These are phyloP conservation scores for Tupiocoris notatus DNA, from an alignment of 2,888 invertebrate species.

Conservation along the genomic window DNA sequence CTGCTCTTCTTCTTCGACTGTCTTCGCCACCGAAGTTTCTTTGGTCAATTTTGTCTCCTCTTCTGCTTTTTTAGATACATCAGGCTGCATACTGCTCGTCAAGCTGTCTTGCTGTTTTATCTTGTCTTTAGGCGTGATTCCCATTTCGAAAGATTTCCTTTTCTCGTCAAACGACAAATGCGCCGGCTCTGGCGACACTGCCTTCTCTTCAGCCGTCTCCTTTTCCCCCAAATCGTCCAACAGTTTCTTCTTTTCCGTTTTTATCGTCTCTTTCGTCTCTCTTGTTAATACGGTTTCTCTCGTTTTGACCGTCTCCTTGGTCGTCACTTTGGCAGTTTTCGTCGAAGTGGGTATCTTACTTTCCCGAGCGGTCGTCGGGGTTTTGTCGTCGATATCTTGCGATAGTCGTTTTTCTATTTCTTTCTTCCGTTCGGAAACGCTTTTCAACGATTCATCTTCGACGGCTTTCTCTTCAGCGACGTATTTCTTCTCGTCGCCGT, in stretches of 20 bases:
- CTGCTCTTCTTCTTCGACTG: slow-evolving; percentile 43
- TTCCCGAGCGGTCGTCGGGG: neutral
- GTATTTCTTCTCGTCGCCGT: slow-evolving; percentile 71
- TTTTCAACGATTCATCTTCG: slow-evolving; percentile 63
- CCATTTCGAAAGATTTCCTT: slow-evolving; percentile 51
- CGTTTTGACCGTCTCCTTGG: slow-evolving; percentile 30
- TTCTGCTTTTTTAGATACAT: slow-evolving; percentile 42
- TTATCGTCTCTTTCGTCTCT: slow-evolving; percentile 20
- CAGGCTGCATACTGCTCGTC: slow-evolving; percentile 38
- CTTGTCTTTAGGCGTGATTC: slow-evolving; percentile 45
- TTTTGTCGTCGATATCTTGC: slow-evolving; percentile 45
- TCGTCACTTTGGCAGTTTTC: slow-evolving; percentile 44
- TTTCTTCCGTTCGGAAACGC: slow-evolving; percentile 69
- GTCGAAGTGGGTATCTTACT: slow-evolving; percentile 22
- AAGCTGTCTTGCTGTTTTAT: slow-evolving; percentile 36
- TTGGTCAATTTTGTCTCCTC: slow-evolving; percentile 14
- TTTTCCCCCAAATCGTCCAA: slow-evolving; percentile 46
- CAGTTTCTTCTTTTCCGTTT: slow-evolving; percentile 41
- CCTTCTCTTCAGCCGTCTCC: slow-evolving; percentile 49
- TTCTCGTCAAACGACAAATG: slow-evolving; percentile 51
- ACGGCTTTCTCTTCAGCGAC: slow-evolving; percentile 76
- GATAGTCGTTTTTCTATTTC: slow-evolving; percentile 48
- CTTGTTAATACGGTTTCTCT: slow-evolving; percentile 4
- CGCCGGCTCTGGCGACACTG: slow-evolving; percentile 50
- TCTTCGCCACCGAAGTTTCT: slow-evolving; percentile 18